Evolutionary conservation across 2,888 invertebrate species (phyloP).

Genomic region (Tetranychus piercei): DNA sequence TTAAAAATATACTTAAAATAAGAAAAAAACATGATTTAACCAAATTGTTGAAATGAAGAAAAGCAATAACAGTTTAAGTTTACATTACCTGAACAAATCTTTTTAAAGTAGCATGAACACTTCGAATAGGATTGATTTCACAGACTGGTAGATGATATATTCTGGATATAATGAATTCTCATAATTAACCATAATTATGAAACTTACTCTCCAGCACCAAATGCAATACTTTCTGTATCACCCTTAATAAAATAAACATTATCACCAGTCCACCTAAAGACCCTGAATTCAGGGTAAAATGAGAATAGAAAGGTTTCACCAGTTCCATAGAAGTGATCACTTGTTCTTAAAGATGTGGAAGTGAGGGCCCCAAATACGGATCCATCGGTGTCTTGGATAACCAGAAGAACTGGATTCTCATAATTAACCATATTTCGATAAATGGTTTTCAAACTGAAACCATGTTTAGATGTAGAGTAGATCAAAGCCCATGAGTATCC

Average conservation of each 20-base stretch:
- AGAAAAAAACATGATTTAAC: constrained; percentile 13
- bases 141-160: constrained; percentile 70
- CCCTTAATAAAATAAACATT: constrained; percentile 96
- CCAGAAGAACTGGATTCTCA: constrained; percentile 78
- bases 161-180: no score
- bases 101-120: constrained; percentile 63
- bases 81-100: constrained; percentile 57
- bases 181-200: no score
- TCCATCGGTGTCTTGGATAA: constrained; percentile 84
- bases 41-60: not conserved
- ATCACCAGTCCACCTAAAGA: constrained; percentile 96
- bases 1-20: constrained; percentile 57
- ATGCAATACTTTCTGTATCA: constrained; percentile 76
- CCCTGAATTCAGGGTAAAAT: constrained; percentile 47
- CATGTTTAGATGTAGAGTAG: constrained; percentile 91
- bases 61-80: not conserved
- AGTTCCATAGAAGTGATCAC: constrained; percentile 93
- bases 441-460: constrained; percentile 90
- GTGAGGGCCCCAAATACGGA: constrained; percentile 90
- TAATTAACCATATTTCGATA: constrained; percentile 86
- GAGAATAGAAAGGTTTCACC: constrained; percentile 85
- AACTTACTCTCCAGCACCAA: constrained; percentile 86
- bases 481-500: constrained; percentile 82
- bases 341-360: constrained; percentile 72
- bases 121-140: constrained; percentile 67